Base-by-base conservation (phyloP, 2,888 invertebrate genomes). In the Perizoma affinitatum region DNA sequence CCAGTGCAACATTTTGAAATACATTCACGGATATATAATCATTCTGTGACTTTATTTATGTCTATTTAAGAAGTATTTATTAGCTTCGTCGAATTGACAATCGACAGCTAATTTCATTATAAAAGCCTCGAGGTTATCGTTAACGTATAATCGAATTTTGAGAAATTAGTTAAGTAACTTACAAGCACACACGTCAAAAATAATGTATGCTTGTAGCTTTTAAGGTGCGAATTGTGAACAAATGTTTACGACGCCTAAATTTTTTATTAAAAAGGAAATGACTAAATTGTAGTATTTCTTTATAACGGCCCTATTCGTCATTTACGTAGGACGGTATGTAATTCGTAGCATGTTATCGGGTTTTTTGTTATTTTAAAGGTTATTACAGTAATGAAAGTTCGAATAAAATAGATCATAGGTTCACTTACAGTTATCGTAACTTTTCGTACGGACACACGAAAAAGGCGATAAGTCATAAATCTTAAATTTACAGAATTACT, bases 31-130 rank as follows among this genome's bases (percentile, higher is more conserved):
- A 70, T 5, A 7, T 42, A n/a, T 4, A n/a, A 11, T 66, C 77
- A 79, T 75, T 67, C 72, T 72, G 77, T 79, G 72, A 69, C 70
- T 73, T 77, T 78, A 79, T 82, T 82, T 79, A 76, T 78, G 69
- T 73, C 74, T 61, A 63, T 66, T 47, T 54, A 50, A 58, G 34
- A 53, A 58, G 58, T 66, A 55, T 78, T 76, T 74, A 69, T 76
- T 72, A 71, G 67, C 44, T 54, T 56, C 49, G 58, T 51, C 33
- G 58, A 72, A 61, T 59, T 75, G 74, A 75, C 77, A 76, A 76
- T 76, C 73, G 72, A 67, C 71, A 70, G 73, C 67, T 80, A 80
- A 79, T 79, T 76, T 54, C 70, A 80, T 81, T 81, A 79, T 70
- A 71, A 66, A 74, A 69, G 70, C 67, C 69, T 67, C 34, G 43